Evolutionary conservation across 2,888 invertebrate genomes (phyloP).

Genomic region (Archaeoteleia sp.): DNA sequence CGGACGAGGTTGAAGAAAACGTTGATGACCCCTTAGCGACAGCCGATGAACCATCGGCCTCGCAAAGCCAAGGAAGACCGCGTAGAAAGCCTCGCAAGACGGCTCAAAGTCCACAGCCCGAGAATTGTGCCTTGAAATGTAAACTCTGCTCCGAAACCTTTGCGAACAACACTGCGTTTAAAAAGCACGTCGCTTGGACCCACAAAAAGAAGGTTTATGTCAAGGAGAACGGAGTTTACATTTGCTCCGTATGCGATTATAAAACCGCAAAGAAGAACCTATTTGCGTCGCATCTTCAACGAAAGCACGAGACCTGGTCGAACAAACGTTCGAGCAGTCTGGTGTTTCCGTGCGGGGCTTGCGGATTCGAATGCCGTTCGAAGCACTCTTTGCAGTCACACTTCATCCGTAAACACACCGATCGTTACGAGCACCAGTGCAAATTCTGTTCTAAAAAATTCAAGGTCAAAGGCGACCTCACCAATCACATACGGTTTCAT

Average conservation of each 20-base stretch:
- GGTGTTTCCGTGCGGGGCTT: slow-evolving; percentile 68
- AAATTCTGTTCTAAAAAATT: slow-evolving; percentile 69
- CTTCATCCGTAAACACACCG: slow-evolving; percentile 72
- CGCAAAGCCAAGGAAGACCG: background rate
- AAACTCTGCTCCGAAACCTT: slow-evolving; percentile 69
- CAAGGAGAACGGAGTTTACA: slow-evolving; percentile 68
- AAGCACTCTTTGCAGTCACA: slow-evolving; percentile 73
- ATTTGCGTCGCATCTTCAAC: slow-evolving; percentile 67
- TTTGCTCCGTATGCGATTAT: slow-evolving; percentile 71
- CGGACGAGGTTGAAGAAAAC: slow-evolving; percentile 2
- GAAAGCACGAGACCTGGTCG: slow-evolving; percentile 70
- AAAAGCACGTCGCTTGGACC: slow-evolving; percentile 71
- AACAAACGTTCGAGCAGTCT: slow-evolving; percentile 57
- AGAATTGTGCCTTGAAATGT: slow-evolving; percentile 60
- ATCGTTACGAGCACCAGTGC: slow-evolving; percentile 70
- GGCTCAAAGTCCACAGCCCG: slow-evolving; percentile 11
- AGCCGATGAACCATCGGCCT: background rate
- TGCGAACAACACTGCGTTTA: slow-evolving; percentile 62
- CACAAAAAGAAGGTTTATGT: slow-evolving; percentile 71
- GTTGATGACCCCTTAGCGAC: slow-evolving; percentile 10
- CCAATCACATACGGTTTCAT: slow-evolving; percentile 71
- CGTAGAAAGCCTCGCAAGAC: slow-evolving; percentile 1
- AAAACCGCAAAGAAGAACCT: slow-evolving; percentile 66
- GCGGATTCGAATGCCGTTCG: slow-evolving; percentile 71
- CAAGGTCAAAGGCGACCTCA: slow-evolving; percentile 72